Percentiles rank a stretch among this genome's conserved stretches.
These are phyloP conservation scores for Chirona hameri DNA, from an alignment of 2,888 invertebrate species.

Conservation along the genomic window DNA sequence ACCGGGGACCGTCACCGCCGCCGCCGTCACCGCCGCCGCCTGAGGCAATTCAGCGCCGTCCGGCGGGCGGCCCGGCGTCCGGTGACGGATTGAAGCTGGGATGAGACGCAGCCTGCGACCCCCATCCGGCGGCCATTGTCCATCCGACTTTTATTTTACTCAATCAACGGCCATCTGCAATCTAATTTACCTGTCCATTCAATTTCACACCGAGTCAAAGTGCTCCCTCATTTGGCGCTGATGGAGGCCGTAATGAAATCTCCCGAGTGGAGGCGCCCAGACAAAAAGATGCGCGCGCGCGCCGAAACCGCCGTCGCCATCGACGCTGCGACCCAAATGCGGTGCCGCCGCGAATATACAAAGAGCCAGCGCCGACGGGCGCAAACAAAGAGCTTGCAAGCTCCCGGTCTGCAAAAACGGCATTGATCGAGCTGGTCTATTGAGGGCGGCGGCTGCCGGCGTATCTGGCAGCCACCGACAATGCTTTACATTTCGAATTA, in stretches of 20 bases:
- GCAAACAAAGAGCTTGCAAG: conserved; percentile 26
- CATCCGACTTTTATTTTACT: conserved; percentile 5
- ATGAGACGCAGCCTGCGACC: not conserved
- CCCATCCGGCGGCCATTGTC: not conserved
- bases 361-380: not conserved
- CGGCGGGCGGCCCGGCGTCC: not conserved
- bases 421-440: conserved; percentile 5
- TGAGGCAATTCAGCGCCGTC: not conserved
- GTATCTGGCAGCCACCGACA: not conserved
- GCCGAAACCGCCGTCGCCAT: not conserved
- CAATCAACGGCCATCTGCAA: conserved; percentile 8
- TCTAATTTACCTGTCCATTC: conserved; percentile 28
- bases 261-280: not conserved
- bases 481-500: conserved; percentile 24
- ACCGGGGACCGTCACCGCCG: not conserved
- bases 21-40: not conserved
- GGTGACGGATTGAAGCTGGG: not conserved
- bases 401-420: not conserved
- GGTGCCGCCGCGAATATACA: conserved; percentile 1
- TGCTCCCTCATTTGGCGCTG: not conserved
- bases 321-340: not conserved
- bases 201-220: conserved; percentile 27
- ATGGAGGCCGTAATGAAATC: conserved; percentile 27
- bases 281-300: not conserved
- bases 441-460: not conserved